Conservation (phyloP, 2,888 invertebrate species). For the Ypsolopha sequella region DNA sequence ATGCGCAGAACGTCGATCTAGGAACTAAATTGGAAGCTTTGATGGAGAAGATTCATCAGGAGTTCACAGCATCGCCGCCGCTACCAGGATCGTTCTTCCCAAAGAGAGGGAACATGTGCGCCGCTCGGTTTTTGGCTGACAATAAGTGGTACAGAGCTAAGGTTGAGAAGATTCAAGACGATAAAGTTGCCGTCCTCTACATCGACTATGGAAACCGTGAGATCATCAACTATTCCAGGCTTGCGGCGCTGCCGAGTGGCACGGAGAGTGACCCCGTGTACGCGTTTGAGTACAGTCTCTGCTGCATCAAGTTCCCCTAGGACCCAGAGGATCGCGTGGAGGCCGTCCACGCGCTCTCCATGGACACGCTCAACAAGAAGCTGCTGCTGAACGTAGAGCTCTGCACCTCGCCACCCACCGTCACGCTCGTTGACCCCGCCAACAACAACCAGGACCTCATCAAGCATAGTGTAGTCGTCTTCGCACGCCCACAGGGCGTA, state of each 20-base stretch:
- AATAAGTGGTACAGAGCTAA: constrained; percentile 97
- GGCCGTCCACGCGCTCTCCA: constrained; percentile 76
- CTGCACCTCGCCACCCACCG: constrained; percentile 70
- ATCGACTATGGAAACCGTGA: constrained; percentile 98
- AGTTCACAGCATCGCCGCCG: constrained; percentile 88
- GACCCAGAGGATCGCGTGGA: constrained; percentile 89
- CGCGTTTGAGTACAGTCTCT: constrained; percentile 89
- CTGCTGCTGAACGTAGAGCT: constrained; percentile 88
- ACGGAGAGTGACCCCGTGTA: constrained; percentile 78
- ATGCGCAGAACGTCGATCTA: constrained; percentile 88
- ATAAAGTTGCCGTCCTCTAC: constrained; percentile 84
- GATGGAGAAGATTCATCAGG: constrained; percentile 88
- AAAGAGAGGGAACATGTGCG: constrained; percentile 88
- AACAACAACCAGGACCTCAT: constrained; percentile 55
- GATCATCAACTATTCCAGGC: constrained; percentile 74
- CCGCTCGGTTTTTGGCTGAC: constrained; percentile 88
- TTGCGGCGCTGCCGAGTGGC: constrained; percentile 87
- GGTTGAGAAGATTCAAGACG: constrained; percentile 84
- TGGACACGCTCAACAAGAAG: constrained; percentile 78
- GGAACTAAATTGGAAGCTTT: constrained; percentile 89
- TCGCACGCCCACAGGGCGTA: no score
- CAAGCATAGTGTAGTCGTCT: no score
- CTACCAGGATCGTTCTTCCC: constrained; percentile 89
- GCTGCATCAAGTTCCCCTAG: constrained; percentile 85
- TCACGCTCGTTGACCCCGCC: constrained; percentile 62